phyloP scores from a whole-genome alignment of 2,113 vertebrate genomes.

The Calidris pygmaea region DNA sequence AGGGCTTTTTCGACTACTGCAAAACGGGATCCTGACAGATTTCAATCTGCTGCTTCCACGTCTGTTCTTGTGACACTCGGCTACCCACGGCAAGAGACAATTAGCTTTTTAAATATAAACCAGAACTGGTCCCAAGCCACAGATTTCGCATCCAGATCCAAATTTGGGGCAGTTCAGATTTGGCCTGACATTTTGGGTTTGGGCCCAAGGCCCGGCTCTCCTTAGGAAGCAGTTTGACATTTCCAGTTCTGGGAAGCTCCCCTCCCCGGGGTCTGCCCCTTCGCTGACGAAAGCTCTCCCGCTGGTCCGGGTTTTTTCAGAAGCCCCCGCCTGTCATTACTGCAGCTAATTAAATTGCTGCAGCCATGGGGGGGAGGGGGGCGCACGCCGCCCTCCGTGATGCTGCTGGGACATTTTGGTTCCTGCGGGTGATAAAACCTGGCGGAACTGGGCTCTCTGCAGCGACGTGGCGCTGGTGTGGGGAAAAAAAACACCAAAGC shows the following conservation, averaged over 20 bases:
- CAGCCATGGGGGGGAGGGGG: background rate
- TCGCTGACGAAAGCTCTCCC: background rate
- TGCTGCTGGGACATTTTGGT: background rate
- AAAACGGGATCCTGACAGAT: constrained; percentile 12
- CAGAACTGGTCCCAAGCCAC: constrained; percentile 47
- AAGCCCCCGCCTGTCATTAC: background rate
- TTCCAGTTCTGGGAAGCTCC: constrained; percentile 47
- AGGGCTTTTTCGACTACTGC: background rate
- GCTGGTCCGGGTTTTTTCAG: background rate
- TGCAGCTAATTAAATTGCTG: background rate
- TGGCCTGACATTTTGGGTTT: constrained; percentile 43
- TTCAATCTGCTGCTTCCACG: constrained; percentile 5
- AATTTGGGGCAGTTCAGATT: constrained; percentile 36
- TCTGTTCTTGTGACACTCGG: background rate
- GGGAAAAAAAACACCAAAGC: background rate
- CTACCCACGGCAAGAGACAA: constrained; percentile 37
- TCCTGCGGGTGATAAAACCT: background rate
- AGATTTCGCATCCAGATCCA: constrained; percentile 46
- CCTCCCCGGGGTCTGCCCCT: background rate
- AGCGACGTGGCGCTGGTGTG: accelerated
- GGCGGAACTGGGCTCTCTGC: accelerated
- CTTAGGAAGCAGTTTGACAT: constrained; percentile 44
- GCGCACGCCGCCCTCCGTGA: background rate
- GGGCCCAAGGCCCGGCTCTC: background rate
- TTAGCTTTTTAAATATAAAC: constrained; percentile 44